Evolutionary conservation across 2,888 invertebrate species (phyloP), one percentile per base, ranked within the genome.

Genomic region (Entomobrya proxima): DNA sequence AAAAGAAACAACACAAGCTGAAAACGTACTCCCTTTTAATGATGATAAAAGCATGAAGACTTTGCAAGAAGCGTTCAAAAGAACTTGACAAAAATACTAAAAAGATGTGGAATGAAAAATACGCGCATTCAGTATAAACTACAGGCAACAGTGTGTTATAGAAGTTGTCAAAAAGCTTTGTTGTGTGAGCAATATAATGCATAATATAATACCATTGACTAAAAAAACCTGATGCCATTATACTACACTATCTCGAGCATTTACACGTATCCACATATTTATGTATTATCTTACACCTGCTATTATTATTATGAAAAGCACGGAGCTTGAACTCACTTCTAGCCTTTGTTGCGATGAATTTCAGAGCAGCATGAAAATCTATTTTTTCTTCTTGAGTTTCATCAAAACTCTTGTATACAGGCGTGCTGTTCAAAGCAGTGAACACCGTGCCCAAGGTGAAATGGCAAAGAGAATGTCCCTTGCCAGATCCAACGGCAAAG

Each of bases 381-480:
- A 93, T 91, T 0, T 92, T 91, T 0, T 92, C 93, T 24, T 93
- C 93, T 64, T 93, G 93, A 72, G 93, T 93, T 91, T 95, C 94
- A 91, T 95, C 94, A 92, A 95, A 95, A 83, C 93, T 93, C 88
- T 93, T 92, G 89, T 94, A 92, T 50, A 88, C 84, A 9, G 90
- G 89, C 2, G 90, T 90, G 89, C 69, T 92, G 92, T 94, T 93
- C 32, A 94, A 92, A 0, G 93, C 92, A 0, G 92, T 92, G 90
- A 94, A 95, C 47, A 96, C 94, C 0, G 95, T 94, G 83, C 94
- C 94, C 90, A 96, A 92, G 4, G 95, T 95, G 91, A 97, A 94
- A 91, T 95, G 95, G 91, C 96, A 97, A 78, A 95, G 94, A 72
- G 96, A 96, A 92, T 96, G 94, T 7, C 96, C 95, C 87, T 93